These are phyloP conservation scores for Chroicocephalus ridibundus DNA, from an alignment of 2,113 vertebrate genomes.

Conservation along the genomic window DNA sequence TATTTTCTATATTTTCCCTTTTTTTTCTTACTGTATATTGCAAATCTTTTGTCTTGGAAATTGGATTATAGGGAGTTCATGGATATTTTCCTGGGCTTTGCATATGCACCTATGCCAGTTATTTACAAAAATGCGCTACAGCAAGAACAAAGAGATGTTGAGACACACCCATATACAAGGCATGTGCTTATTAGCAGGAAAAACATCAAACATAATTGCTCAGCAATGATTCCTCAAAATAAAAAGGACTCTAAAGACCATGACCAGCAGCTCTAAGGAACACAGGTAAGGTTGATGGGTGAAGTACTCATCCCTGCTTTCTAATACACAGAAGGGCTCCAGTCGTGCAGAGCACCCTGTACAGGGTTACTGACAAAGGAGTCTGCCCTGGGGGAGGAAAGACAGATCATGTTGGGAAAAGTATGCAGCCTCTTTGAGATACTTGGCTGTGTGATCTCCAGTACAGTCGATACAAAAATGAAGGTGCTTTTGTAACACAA, in stretches of 20 bases:
- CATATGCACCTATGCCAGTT: neutral
- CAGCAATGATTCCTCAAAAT: neutral
- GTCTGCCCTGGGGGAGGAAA: neutral
- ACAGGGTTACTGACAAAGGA: neutral
- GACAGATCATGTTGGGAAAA: neutral
- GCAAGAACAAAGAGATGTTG: neutral
- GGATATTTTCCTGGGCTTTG: neutral
- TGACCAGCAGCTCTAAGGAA: neutral
- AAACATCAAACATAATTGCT: neutral
- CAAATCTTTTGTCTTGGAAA: neutral
- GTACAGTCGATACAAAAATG: neutral
- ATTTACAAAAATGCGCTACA: neutral
- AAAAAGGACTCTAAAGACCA: neutral
- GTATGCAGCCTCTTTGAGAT: neutral
- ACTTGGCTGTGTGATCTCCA: neutral
- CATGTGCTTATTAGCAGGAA: neutral
- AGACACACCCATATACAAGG: neutral
- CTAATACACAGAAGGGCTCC: neutral
- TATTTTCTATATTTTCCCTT: neutral
- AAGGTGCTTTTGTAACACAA: neutral
- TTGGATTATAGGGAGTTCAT: neutral
- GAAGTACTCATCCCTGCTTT: neutral
- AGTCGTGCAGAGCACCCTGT: neutral
- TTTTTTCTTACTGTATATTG: neutral
- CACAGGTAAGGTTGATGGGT: rapidly evolving